A percentile compares a stretch with the other conserved stretches of the same genome.
phyloP scores from a whole-genome alignment of 1,140 invertebrate genomes.

The Trigoniulus corallinus region DNA sequence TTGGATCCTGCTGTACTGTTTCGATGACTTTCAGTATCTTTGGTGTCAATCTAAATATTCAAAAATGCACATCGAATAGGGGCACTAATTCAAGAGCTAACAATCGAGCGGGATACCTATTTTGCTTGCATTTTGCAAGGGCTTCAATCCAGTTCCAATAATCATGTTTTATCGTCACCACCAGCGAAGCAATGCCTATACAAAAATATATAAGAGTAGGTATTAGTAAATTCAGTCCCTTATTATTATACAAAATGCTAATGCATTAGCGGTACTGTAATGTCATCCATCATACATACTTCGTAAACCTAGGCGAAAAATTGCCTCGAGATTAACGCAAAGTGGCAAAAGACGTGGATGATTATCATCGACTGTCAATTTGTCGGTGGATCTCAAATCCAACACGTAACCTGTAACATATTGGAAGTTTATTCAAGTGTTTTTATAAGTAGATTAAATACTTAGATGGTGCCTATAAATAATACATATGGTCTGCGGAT shows the following conservation, averaged over 20 bases:
- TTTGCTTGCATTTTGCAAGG: neutral
- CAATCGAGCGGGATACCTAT: no score
- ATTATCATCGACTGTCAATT: neutral
- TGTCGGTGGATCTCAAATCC: neutral
- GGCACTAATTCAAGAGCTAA: no score
- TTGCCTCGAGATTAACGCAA: neutral
- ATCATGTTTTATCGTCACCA: neutral
- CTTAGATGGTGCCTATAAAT: no score
- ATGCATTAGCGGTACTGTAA: neutral
- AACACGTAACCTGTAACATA: neutral
- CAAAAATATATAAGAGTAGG: neutral
- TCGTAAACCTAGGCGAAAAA: neutral
- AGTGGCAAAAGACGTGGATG: neutral
- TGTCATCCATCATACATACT: neutral
- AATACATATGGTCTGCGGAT: no score
- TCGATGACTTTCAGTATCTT: no score
- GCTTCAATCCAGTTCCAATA: neutral
- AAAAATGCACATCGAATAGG: no score
- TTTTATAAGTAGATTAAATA: no score
- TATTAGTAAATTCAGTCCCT: no score
- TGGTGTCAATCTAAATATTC: no score
- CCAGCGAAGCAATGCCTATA: neutral
- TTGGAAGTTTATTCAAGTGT: no score
- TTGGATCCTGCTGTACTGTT: neutral
- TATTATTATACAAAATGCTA: neutral